Conservation (phyloP, 2,888 invertebrate species). For the Byasa hedistus region DNA sequence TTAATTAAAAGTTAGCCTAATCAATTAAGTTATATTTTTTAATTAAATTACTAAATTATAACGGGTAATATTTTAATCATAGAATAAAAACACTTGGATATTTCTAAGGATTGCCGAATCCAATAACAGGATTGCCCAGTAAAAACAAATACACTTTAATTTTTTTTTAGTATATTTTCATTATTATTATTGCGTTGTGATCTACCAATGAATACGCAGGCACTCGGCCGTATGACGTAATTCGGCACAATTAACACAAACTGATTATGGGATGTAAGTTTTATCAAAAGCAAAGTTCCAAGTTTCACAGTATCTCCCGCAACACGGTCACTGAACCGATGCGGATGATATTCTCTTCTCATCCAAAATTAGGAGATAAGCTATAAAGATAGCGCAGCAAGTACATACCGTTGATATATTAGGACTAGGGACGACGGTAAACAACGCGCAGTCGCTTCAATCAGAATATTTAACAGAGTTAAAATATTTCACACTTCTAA, state of each 20-base stretch:
- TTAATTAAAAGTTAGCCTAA: no score
- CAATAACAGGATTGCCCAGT: neutral
- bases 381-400: constrained; percentile 43
- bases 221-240: neutral
- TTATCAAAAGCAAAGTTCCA: neutral
- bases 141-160: neutral
- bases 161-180: neutral
- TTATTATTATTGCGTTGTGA: neutral
- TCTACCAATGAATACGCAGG: neutral
- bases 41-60: no score
- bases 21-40: no score
- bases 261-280: neutral
- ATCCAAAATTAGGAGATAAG: constrained; percentile 53
- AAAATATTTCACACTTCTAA: neutral
- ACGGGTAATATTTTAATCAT: no score
- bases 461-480: neutral
- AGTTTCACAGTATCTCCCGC: constrained; percentile 42
- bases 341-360: constrained; percentile 45
- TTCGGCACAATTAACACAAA: constrained; percentile 11
- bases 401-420: constrained; percentile 2
- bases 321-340: constrained; percentile 57
- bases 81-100: no score
- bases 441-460: neutral
- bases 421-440: neutral
- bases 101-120: neutral